A percentile compares a stretch with the other conserved stretches of the same genome.
These are phyloP conservation scores for Lepetodrilus schrolli DNA, from an alignment of 2,888 invertebrate species.

Conservation along the genomic window DNA sequence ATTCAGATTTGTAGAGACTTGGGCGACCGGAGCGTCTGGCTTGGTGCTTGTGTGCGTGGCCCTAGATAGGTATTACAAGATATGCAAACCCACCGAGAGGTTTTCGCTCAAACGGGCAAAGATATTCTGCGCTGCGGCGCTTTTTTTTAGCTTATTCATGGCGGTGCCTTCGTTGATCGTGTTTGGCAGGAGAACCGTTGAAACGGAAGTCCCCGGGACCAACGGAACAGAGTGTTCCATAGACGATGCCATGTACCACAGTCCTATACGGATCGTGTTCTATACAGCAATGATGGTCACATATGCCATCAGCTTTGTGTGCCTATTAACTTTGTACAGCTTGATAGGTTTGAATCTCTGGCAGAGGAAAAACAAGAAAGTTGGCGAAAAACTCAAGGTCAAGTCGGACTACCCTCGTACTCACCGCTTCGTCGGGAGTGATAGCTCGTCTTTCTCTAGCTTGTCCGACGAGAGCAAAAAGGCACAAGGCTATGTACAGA, in stretches of 20 bases:
- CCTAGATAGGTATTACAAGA: conserved; percentile 62
- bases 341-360: conserved; percentile 55
- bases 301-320: conserved; percentile 48
- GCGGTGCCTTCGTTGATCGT: conserved; percentile 57
- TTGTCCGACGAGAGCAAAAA: conserved; percentile 34
- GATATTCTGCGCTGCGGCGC: conserved; percentile 47
- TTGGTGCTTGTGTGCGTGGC: conserved; percentile 61
- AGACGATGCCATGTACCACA: conserved; percentile 43
- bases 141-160: conserved; percentile 47
- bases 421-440: conserved; percentile 44
- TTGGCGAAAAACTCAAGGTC: conserved; percentile 49
- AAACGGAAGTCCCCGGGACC: conserved; percentile 39
- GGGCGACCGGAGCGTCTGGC: conserved; percentile 55
- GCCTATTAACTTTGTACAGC: conserved; percentile 53
- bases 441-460: conserved; percentile 37
- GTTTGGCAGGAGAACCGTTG: conserved; percentile 52
- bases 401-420: conserved; percentile 40
- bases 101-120: conserved; percentile 56
- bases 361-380: conserved; percentile 49
- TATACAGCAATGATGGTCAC: conserved; percentile 50
- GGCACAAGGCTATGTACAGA: conserved; percentile 18
- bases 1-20: conserved; percentile 56
- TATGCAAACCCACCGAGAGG: conserved; percentile 56
- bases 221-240: conserved; percentile 58
- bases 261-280: conserved; percentile 52